Percentiles rank a stretch among this genome's conserved stretches.
Conservation (phyloP, 2,797 vertebrate species). For the Strix occidentalis region DNA sequence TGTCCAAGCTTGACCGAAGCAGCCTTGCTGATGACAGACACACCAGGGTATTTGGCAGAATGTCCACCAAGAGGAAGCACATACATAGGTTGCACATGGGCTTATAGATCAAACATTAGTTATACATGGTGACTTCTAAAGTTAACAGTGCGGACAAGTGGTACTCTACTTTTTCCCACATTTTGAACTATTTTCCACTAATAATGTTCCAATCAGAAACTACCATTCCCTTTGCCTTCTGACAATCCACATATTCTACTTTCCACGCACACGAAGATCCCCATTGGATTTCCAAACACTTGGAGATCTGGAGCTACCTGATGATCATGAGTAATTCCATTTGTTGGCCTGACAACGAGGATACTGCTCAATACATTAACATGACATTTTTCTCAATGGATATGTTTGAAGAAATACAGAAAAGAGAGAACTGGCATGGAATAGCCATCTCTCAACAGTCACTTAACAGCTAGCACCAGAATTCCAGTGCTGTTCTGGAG, state of each 20-base stretch:
- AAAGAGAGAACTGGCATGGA: neutral
- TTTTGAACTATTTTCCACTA: neutral
- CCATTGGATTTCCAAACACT: neutral
- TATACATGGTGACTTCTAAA: neutral
- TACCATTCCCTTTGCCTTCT: neutral
- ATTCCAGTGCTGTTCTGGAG: neutral
- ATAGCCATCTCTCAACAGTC: neutral
- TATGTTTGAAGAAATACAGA: neutral
- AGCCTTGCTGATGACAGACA: neutral
- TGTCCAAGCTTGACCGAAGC: neutral
- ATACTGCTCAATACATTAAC: neutral
- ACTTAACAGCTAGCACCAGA: neutral
- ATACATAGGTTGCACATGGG: neutral
- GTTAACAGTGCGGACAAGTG: neutral
- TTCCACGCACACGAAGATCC: neutral
- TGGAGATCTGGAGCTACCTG: neutral
- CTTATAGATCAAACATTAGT: neutral
- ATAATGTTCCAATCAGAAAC: neutral
- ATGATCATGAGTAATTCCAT: neutral
- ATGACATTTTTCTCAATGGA: neutral
- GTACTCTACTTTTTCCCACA: too few relatives aligned
- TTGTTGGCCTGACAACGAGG: neutral
- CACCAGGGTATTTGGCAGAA: neutral
- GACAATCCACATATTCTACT: neutral
- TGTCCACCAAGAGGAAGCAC: neutral